Conservation (phyloP, 1,140 invertebrate genomes). For the Rhyacophila brunnea region DNA sequence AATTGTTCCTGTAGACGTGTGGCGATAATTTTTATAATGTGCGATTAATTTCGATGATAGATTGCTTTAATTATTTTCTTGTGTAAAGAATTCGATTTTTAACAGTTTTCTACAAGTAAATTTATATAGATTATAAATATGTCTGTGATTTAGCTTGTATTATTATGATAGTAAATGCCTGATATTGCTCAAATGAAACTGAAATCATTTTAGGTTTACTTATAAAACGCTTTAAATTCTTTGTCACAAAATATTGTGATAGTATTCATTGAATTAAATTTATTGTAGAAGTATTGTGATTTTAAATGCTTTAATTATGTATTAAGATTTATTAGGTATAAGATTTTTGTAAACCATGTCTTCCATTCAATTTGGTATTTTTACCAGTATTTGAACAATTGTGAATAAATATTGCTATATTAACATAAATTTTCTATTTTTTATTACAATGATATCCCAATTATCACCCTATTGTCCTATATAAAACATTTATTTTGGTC, state of each 20-base stretch:
- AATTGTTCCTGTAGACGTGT: too few relatives aligned
- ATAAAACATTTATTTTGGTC: too few relatives aligned
- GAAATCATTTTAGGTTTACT: too few relatives aligned
- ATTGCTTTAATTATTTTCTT: too few relatives aligned
- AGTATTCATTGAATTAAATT: background rate
- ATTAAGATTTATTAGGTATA: conserved; percentile 8
- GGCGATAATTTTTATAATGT: too few relatives aligned
- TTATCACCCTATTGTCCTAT: too few relatives aligned
- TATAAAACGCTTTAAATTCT: background rate
- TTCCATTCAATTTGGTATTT: conserved; percentile 22
- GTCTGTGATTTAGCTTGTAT: conserved; percentile 32
- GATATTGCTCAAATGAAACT: conserved; percentile 25
- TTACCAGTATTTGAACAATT: background rate
- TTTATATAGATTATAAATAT: conserved; percentile 10
- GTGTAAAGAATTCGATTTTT: too few relatives aligned
- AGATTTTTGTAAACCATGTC: conserved; percentile 16
- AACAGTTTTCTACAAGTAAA: background rate
- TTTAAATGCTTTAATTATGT: conserved; percentile 25
- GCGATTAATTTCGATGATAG: too few relatives aligned
- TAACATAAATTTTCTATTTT: too few relatives aligned
- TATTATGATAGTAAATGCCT: conserved; percentile 26
- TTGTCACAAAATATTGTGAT: background rate
- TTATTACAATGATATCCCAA: background rate
- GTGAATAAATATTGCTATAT: background rate
- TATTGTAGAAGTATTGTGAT: conserved; percentile 11